phyloP scores from a whole-genome alignment of 2,113 vertebrate species.

The Pituophis catenifer region DNA sequence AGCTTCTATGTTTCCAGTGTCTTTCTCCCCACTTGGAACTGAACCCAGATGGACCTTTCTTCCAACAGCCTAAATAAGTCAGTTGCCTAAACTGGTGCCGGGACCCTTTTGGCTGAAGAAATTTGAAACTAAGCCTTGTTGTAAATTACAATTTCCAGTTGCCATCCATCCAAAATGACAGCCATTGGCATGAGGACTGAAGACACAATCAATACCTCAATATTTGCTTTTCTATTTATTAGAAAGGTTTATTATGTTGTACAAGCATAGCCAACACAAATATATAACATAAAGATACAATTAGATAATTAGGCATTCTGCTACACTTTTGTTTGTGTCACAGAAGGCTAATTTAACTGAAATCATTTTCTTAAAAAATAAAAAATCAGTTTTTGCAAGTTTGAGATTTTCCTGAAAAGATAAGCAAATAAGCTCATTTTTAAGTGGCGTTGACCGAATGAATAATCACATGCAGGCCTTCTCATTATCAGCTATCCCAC shows the following conservation, averaged over 20 bases:
- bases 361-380: background rate
- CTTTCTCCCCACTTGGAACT: too few relatives aligned
- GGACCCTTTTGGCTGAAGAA: background rate
- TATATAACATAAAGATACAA: background rate
- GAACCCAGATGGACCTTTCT: too few relatives aligned
- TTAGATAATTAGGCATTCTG: background rate
- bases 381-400: background rate
- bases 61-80: background rate
- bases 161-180: background rate
- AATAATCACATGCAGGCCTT: background rate
- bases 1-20: too few relatives aligned
- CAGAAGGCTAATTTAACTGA: background rate
- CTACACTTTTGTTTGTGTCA: background rate
- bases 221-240: background rate
- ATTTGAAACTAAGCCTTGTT: background rate
- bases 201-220: background rate
- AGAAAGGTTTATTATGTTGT: background rate
- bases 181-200: background rate
- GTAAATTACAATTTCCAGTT: background rate
- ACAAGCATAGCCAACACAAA: background rate
- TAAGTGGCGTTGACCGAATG: constrained; percentile 4
- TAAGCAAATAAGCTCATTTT: constrained; percentile 38
- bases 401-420: constrained; percentile 40
- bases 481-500: constrained; percentile 36
- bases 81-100: background rate